phyloP scores from a whole-genome alignment of 2,888 invertebrate genomes.

The Arrhopalites spinosus region DNA sequence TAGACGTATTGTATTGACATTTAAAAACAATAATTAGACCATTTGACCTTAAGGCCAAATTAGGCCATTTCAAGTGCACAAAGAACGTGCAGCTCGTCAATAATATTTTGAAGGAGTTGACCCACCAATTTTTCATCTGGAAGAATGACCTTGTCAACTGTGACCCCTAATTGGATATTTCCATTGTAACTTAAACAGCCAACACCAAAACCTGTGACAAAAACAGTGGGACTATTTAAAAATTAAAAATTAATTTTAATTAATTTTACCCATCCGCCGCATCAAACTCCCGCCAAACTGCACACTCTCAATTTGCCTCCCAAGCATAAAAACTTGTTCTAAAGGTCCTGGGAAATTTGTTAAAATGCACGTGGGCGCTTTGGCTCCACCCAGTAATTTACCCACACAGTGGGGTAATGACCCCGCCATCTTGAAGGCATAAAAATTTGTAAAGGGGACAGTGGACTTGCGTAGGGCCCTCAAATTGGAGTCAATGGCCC shows the following conservation, averaged over 20 bases:
- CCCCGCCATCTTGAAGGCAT: conserved; percentile 21
- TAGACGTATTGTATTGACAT: too few relatives aligned
- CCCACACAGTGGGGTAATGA: conserved; percentile 30
- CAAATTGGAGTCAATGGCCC: conserved; percentile 10
- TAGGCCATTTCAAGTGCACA: too few relatives aligned
- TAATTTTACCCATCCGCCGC: conserved; percentile 32
- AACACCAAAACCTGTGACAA: too few relatives aligned
- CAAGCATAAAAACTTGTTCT: conserved; percentile 12
- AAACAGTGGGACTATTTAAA: too few relatives aligned
- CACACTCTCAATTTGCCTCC: conserved; percentile 29
- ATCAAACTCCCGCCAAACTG: conserved; percentile 32
- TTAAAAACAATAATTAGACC: too few relatives aligned
- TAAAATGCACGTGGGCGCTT: conserved; percentile 29
- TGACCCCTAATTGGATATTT: conserved; percentile 44
- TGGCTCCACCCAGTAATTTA: conserved; percentile 8
- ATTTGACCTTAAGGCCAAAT: too few relatives aligned
- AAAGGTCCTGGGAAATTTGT: conserved; percentile 31
- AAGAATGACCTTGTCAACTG: conserved; percentile 47
- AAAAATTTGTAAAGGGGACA: conserved; percentile 24
- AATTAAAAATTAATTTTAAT: too few relatives aligned
- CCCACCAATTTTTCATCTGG: conserved; percentile 17
- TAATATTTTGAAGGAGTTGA: conserved; percentile 39
- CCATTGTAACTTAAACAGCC: conserved; percentile 54
- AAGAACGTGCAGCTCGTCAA: conserved; percentile 39
- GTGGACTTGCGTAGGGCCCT: conserved; percentile 17